Base-by-base conservation (phyloP, 2,888 invertebrate species). In the Sarcophaga rosellei region DNA sequence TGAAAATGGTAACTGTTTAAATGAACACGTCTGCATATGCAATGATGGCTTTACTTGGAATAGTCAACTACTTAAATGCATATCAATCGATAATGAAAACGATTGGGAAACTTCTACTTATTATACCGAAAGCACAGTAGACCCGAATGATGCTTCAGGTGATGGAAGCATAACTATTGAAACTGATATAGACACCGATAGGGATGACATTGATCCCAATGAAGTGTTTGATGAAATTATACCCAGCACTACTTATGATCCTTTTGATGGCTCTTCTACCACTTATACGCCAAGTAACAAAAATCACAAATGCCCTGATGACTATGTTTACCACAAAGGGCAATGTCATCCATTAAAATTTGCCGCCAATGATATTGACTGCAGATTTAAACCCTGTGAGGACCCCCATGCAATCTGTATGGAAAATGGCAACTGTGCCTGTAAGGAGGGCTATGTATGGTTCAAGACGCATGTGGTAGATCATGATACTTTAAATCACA, bases 301-400 rank as follows among this genome's bases (percentile, higher is more conserved):
- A 8, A 35, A 23, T 0, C 20, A 59, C 2, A 88, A 88, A 44
- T 91, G 91, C n/a, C 78, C 78, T 4, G 74, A 68, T 2, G 90
- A 89, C 15, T 90, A 76, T 68, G 84, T 90, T 0, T 87, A 88
- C n/a, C 90, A 90, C 77, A 82, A 74, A 0, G 90, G 91, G 1
- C 84, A 89, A 10, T 91, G 91, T 62, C 90, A 90, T 8, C 86
- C 89, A 10, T 84, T 89, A 25, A 66, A 90, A 61, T 91, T 91
- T 79, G 88, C 89, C 59, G 91, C 90, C 88, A 75, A 79, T 62
- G 88, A 86, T 44, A 73, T 79, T n/a, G 88, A 89, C 83, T 89
- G 89, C 20, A 77, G 83, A 45, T 44, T 81, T 10, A 80, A 75
- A 10, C 66, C 87, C 0, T 87, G 88, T n/a, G 25, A 44, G 15